Evolutionary conservation across 92 coral and sea anemone genomes (phyloP).

Genomic region (Chrysogorgia sp.): DNA sequence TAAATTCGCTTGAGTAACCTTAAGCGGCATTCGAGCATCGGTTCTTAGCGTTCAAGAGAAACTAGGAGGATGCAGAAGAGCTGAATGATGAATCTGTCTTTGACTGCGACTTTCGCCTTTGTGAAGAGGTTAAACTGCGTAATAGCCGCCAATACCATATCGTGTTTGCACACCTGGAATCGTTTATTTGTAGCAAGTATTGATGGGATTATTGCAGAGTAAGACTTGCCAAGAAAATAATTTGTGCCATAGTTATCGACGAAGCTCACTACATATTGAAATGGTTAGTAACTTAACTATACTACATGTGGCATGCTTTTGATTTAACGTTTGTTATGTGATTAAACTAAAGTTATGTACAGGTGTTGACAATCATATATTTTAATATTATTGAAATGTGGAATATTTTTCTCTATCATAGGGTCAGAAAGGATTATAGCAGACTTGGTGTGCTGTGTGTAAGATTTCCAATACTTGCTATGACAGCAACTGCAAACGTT

Average conservation of each 20-base stretch:
- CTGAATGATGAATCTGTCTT: background rate
- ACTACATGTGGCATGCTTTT: background rate
- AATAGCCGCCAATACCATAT: conserved; percentile 25
- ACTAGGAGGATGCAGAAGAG: background rate
- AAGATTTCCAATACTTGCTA: conserved; percentile 41
- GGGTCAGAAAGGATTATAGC: conserved; percentile 39
- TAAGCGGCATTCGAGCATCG: conserved; percentile 28
- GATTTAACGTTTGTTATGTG: background rate
- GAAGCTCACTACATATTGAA: conserved; percentile 38
- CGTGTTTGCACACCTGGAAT: conserved; percentile 30
- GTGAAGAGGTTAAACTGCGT: conserved; percentile 20
- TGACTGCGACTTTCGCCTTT: conserved; percentile 16
- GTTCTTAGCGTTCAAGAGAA: background rate
- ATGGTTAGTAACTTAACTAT: conserved; percentile 12
- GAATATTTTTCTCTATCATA: background rate
- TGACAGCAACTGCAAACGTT: conserved; percentile 36
- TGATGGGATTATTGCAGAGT: conserved; percentile 7
- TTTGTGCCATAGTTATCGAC: conserved; percentile 20
- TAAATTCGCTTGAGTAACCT: conserved; percentile 45
- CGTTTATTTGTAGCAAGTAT: conserved; percentile 15
- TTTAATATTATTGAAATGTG: background rate
- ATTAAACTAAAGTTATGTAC: background rate
- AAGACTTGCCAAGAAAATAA: conserved; percentile 13
- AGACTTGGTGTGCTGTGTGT: conserved; percentile 42
- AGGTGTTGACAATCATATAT: background rate